A percentile compares a stretch with the other conserved stretches of the same genome.
Conservation (phyloP, 1,140 invertebrate species). For the Drosophila orosa region DNA sequence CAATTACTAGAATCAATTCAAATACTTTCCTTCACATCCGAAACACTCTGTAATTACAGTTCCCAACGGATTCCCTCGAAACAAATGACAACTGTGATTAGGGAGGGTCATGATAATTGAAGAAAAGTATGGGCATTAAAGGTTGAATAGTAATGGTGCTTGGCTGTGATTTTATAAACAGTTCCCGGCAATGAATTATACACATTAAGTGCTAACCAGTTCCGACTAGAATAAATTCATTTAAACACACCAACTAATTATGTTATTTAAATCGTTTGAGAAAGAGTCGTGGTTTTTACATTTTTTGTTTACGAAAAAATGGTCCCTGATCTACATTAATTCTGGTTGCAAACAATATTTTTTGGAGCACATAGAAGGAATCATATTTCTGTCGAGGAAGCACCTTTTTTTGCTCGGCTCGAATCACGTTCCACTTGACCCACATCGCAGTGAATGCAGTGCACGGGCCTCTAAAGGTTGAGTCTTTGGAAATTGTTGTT, state of each 20-base stretch:
- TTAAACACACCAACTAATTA: not conserved
- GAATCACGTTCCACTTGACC: constrained; percentile 59
- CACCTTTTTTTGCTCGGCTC: constrained; percentile 19
- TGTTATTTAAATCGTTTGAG: not conserved
- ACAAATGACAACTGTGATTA: not conserved
- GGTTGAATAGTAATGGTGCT: not conserved
- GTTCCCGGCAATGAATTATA: constrained; percentile 4
- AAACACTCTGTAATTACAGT: not conserved
- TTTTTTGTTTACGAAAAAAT: not conserved
- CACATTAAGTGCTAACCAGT: not conserved
- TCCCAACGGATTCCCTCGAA: not conserved
- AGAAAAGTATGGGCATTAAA: not conserved
- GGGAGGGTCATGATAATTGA: not conserved
- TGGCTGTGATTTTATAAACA: not conserved
- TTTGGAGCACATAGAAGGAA: constrained; percentile 9
- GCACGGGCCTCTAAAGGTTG: constrained; percentile 39
- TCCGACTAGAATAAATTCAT: not conserved
- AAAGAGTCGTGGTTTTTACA: not conserved
- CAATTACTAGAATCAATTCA: not conserved
- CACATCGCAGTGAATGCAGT: constrained; percentile 34
- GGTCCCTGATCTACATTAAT: constrained; percentile 19
- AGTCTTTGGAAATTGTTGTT: constrained; percentile 33
- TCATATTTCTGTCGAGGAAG: constrained; percentile 36
- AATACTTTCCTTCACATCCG: not conserved
- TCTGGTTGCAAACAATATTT: not conserved